Evolutionary conservation across 2,113 vertebrate genomes (phyloP).

Genomic region (Cyanoderma ruficeps): DNA sequence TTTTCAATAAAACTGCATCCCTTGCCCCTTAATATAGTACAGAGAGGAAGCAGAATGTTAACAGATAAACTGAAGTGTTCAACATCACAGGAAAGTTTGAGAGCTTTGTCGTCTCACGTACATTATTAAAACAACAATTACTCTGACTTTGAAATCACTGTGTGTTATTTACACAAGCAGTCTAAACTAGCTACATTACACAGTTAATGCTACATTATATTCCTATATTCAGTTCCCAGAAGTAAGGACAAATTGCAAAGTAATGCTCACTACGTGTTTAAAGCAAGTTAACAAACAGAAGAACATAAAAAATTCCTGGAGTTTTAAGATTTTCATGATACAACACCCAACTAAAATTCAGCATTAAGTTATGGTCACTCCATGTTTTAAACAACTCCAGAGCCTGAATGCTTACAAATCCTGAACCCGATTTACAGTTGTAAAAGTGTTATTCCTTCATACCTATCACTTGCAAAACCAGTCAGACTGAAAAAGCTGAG

Average conservation of each 20-base stretch:
- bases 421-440: background rate
- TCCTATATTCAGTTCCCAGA: background rate
- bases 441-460: background rate
- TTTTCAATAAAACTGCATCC: slow-evolving; percentile 58
- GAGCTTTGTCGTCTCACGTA: background rate
- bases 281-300: background rate
- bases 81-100: slow-evolving; percentile 16
- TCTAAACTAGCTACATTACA: background rate
- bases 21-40: slow-evolving; percentile 37
- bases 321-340: background rate
- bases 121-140: slow-evolving; percentile 36
- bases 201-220: background rate
- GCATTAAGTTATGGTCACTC: background rate
- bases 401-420: background rate
- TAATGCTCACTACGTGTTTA: background rate
- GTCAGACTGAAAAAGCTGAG: background rate
- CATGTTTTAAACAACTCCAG: background rate
- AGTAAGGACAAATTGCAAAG: background rate
- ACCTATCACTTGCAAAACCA: background rate
- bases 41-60: slow-evolving; percentile 32
- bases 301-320: background rate
- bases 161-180: background rate
- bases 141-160: background rate
- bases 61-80: background rate
- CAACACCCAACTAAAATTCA: background rate